Conservation (phyloP, 2,888 invertebrate genomes). For the Operophtera brumata region DNA sequence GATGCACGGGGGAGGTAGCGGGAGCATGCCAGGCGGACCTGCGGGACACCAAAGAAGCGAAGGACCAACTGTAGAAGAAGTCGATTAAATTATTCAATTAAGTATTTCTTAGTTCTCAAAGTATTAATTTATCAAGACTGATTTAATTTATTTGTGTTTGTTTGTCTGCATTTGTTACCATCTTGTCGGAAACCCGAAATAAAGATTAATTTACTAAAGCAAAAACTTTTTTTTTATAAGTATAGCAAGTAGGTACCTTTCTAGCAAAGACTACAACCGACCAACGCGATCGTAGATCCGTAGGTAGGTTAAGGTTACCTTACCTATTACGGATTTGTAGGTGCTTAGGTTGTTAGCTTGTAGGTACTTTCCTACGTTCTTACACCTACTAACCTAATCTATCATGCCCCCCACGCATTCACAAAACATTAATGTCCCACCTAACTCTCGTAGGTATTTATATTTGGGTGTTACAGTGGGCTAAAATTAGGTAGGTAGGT, state of each 20-base stretch:
- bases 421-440: no score
- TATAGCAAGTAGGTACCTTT: neutral
- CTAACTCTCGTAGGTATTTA: no score
- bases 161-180: slow-evolving; percentile 20
- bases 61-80: slow-evolving; percentile 61
- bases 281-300: no score
- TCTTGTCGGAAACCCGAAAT: slow-evolving; percentile 23
- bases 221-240: neutral
- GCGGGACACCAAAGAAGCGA: slow-evolving; percentile 28
- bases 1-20: slow-evolving; percentile 75
- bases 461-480: no score
- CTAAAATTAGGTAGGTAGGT: no score
- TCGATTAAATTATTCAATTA: slow-evolving; percentile 44
- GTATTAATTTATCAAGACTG: slow-evolving; percentile 31
- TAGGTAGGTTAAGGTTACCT: no score
- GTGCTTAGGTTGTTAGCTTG: no score
- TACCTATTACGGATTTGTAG: no score
- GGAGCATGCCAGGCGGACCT: slow-evolving; percentile 26
- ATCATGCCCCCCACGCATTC: no score
- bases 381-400: no score
- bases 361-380: no score
- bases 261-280: no score
- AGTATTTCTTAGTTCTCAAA: slow-evolving; percentile 15
- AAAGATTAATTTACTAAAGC: slow-evolving; percentile 11
- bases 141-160: slow-evolving; percentile 28